phyloP scores from a whole-genome alignment of 2,888 invertebrate species.

The Scaptomyza tumidula region DNA sequence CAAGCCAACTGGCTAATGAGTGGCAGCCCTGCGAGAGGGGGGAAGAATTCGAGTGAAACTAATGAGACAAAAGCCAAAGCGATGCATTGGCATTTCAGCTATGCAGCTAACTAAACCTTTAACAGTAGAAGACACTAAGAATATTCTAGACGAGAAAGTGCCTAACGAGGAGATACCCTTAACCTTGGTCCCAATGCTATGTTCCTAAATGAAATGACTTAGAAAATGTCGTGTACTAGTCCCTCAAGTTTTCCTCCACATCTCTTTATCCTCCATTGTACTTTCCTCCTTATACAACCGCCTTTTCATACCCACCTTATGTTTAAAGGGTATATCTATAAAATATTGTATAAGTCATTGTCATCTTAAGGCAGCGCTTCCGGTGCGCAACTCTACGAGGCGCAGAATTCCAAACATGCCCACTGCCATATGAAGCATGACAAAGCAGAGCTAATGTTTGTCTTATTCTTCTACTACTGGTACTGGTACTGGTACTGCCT shows the following conservation, averaged over 20 bases:
- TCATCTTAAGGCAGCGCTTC: conserved; percentile 50
- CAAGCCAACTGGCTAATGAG: conserved; percentile 43
- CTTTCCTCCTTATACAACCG: background rate
- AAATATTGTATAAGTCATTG: conserved; percentile 58
- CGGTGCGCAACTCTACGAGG: conserved; percentile 48
- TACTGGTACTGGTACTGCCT: background rate
- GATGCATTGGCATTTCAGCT: conserved; percentile 50
- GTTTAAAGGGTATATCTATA: conserved; percentile 19
- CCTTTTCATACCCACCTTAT: background rate
- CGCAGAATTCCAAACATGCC: conserved; percentile 65
- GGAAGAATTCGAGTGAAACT: background rate
- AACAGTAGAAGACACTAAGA: background rate
- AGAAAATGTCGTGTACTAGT: background rate
- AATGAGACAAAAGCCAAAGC: conserved; percentile 30
- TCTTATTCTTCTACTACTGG: conserved; percentile 4
- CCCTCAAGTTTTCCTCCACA: background rate
- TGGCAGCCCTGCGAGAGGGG: conserved; percentile 1
- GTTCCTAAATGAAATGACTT: background rate
- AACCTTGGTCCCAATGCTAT: background rate
- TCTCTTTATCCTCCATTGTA: background rate
- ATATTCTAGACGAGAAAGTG: background rate
- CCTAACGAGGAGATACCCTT: background rate
- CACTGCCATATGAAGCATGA: conserved; percentile 62
- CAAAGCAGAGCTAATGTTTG: conserved; percentile 25
- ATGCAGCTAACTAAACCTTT: conserved; percentile 35